A percentile compares a stretch with the other conserved stretches of the same genome.
phyloP scores from a whole-genome alignment of 2,797 vertebrate species.

The Mormyrops boulengeri region DNA sequence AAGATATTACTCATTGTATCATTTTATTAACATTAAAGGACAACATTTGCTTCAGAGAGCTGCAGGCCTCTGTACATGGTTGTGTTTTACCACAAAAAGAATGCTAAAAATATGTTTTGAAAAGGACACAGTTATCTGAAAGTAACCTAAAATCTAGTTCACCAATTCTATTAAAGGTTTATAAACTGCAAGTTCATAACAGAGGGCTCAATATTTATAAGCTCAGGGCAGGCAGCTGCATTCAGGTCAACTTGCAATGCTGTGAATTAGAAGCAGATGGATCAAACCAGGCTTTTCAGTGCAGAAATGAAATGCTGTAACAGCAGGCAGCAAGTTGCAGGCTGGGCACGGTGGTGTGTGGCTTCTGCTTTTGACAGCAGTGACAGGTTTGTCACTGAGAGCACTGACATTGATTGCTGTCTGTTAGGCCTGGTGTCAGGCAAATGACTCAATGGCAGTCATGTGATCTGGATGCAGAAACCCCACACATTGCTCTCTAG shows the following conservation, averaged over 20 bases:
- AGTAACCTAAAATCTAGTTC: neutral
- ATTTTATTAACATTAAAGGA: neutral
- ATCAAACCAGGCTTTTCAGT: neutral
- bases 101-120: neutral
- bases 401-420: neutral
- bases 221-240: neutral
- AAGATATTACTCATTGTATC: neutral
- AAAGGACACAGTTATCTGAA: neutral
- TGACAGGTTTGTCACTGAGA: neutral
- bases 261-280: constrained; percentile 2
- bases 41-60: neutral
- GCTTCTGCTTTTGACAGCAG: neutral
- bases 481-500: neutral
- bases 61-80: neutral
- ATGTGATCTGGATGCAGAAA: neutral
- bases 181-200: neutral
- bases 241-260: constrained; percentile 4
- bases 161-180: neutral
- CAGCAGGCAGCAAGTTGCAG: neutral
- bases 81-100: neutral
- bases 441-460: neutral
- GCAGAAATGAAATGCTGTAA: neutral
- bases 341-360: neutral
- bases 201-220: neutral
- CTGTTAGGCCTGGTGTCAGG: neutral